These are phyloP conservation scores for Psittacula echo DNA, from an alignment of 2,797 vertebrate species.

Conservation along the genomic window DNA sequence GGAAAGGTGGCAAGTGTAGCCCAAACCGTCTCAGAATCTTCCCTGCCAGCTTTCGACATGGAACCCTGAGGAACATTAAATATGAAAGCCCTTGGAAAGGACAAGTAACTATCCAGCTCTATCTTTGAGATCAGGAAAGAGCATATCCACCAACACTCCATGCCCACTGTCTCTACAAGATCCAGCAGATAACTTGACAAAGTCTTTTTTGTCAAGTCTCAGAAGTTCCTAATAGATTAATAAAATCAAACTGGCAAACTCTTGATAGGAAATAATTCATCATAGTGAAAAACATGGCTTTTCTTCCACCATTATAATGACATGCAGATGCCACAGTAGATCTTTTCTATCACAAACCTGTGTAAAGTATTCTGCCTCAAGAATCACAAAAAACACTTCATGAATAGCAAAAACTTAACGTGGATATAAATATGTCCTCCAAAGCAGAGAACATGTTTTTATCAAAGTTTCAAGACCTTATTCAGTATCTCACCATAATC, in stretches of 20 bases:
- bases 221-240: neutral
- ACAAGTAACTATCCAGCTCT: neutral
- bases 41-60: neutral
- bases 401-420: neutral
- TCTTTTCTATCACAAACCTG: neutral
- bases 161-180: neutral
- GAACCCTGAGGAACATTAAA: neutral
- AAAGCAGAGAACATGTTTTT: constrained; percentile 13
- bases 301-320: neutral
- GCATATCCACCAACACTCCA: neutral
- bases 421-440: neutral
- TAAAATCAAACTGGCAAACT: neutral
- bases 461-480: constrained; percentile 44
- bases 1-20: neutral
- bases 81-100: neutral
- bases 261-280: neutral
- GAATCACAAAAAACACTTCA: neutral
- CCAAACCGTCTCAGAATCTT: neutral
- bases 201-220: neutral
- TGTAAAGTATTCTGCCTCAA: neutral
- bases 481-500: constrained; percentile 48
- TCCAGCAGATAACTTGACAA: neutral
- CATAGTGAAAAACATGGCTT: neutral
- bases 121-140: constrained; percentile 23
- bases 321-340: neutral